Evolutionary conservation across 2,888 invertebrate genomes (phyloP), one percentile per base, ranked within the genome.

Genomic region (Carcina quercana): DNA sequence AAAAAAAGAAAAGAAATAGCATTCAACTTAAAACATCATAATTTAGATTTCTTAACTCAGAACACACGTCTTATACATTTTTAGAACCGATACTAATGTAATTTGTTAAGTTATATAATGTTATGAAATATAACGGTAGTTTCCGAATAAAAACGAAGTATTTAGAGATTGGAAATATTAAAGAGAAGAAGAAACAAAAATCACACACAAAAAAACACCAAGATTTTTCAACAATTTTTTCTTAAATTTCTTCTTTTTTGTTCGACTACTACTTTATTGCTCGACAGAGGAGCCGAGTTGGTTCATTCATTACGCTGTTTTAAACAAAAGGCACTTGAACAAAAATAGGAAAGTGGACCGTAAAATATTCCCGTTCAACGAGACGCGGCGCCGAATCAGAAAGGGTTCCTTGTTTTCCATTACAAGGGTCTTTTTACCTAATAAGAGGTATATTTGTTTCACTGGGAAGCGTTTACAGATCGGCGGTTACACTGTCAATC

Each of bases 371-470:
- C 24, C 25, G 40, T 47, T 47, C 45, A 38, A 40, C 30, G 27
- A 21, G 32, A 25, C 21, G 17, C 32, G 30, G 29, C 22, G 38
- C 44, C 49, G 54, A 47, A 45, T 50, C 54, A 48, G 47, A 52
- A 57, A 54, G 50, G 55, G 47, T 47, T 48, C n/a, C 37, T 45
- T 53, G 50, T 54, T 59, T 55, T 50, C 48, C 51, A 48, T 53
- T 50, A 50, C 43, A 40, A 34, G 43, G 46, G 45, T 50, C 52
- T 43, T 60, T 55, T 56, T 40, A 43, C 53, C 51, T 61, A 61
- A 61, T 61, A 63, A 53, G 49, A 50, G 45, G 40, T 46, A 49
- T 51, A 49, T 51, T 56, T 49, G 46, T 42, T 40, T 35, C 27
- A 17, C 21, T 21, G 28, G 25, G 14, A 13, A 31, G n/a, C 25